Base-by-base conservation (phyloP, 1,140 invertebrate species). In the Caenorhabditis briggsae region DNA sequence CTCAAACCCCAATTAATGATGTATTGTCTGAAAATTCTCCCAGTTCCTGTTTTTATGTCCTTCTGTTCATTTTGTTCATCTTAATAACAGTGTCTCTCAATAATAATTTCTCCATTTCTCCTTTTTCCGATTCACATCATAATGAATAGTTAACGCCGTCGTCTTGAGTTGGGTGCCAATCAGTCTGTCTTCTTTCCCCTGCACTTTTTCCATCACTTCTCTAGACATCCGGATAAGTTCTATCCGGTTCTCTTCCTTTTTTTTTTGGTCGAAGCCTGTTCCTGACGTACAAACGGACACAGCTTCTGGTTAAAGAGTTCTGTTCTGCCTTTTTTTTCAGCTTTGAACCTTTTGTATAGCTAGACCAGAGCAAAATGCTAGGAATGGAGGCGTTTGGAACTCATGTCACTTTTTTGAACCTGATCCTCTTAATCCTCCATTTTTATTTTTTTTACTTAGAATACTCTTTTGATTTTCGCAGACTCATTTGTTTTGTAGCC, bases 191-290 rank as follows among this genome's bases (percentile, higher is more conserved):
- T 41, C n/a, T 78, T 23, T 11, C 11, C 48, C 1, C 20, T 78
- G 46, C 8, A 78, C 70, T 50, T 53, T 53, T 11, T 53, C 56
- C n/a, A 14, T 46, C 65, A 12, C 53, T 53, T 12, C 41, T 46
- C 8, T 14, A 78, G 70, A 78, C 70, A 78, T 78, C 70, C 33
- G 70, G 70, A 78, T 53, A 41, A 78, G 46, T 70, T 70, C 16
- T 18, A 78, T 78, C 46, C 18, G 43, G 70, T 78, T 78, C 9
- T 23, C 70, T 50, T 50, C 41, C 25, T 33, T 25, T 78, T 53
- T 78, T 50, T 33, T 50, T 78, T 78, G n/a, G 43, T 53, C 46
- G 12, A 33, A 11, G 25, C 25, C 25, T 64, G 59, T 70, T 70
- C 43, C 33, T 70, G 33, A 70, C 41, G 33, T 43, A 41, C 3